A percentile compares a stretch with the other conserved stretches of the same genome.
phyloP scores from a whole-genome alignment of 1,140 invertebrate species.

The Apocrypta bakeri region DNA sequence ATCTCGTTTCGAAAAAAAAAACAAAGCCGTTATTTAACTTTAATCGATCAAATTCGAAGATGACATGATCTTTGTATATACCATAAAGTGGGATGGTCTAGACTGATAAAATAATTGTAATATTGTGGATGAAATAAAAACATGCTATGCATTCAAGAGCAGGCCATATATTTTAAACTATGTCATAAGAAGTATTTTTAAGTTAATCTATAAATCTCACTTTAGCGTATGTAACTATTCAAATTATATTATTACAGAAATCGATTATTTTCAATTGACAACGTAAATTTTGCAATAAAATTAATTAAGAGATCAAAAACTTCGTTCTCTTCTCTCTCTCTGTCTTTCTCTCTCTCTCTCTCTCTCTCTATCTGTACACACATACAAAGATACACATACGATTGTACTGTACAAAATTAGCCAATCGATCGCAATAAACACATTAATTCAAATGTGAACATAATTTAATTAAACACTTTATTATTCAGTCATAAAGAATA shows the following conservation, averaged over 20 bases:
- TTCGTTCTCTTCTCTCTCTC: no score
- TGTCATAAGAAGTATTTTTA: neutral
- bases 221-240: neutral
- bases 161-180: neutral
- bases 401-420: neutral
- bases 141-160: neutral
- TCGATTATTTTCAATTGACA: neutral
- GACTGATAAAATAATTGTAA: neutral
- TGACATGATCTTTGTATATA: neutral
- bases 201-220: neutral
- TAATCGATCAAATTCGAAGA: neutral
- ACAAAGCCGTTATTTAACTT: neutral
- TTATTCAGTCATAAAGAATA: neutral
- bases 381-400: neutral
- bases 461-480: neutral
- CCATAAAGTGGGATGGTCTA: neutral
- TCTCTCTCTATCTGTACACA: no score
- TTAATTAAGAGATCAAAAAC: neutral
- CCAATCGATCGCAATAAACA: neutral
- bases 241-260: neutral
- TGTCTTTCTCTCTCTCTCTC: no score
- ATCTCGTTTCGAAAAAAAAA: neutral
- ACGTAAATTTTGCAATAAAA: slow-evolving; percentile 3
- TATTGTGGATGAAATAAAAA: neutral
- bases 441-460: neutral